Evolutionary conservation across 2,113 vertebrate genomes (phyloP).

Genomic region (Oreotrochilus melanogaster): DNA sequence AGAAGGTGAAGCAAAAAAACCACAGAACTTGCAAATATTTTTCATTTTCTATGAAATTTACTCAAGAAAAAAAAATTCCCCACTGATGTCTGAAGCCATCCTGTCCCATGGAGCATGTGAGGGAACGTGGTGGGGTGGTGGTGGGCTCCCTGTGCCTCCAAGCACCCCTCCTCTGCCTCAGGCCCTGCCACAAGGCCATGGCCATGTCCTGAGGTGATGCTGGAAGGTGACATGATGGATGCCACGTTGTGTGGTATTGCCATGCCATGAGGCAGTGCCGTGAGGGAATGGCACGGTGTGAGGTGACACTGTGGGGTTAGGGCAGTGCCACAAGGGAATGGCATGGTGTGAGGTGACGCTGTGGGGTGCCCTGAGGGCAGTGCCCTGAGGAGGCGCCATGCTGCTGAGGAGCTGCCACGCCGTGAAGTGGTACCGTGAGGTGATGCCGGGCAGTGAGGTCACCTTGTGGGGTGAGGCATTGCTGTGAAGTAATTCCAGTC

Average conservation of each 20-base stretch:
- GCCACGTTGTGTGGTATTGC: background rate
- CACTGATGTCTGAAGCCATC: rapidly evolving
- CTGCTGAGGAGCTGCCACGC: too few relatives aligned
- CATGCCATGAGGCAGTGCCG: too few relatives aligned
- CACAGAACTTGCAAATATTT: background rate
- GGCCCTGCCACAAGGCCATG: background rate
- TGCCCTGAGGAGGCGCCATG: too few relatives aligned
- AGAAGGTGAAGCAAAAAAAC: background rate
- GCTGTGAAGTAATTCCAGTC: background rate
- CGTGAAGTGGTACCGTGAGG: background rate
- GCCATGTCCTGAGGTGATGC: too few relatives aligned
- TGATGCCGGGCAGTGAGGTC: background rate
- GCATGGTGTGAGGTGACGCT: rapidly evolving
- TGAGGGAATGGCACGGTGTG: background rate
- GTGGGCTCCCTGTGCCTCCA: background rate
- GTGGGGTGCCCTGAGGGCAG: background rate
- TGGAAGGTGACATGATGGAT: too few relatives aligned
- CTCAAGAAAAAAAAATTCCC: background rate
- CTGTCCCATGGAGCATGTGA: rapidly evolving
- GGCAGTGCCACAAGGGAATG: too few relatives aligned
- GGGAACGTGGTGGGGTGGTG: rapidly evolving
- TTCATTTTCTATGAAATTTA: background rate
- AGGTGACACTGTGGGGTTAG: too few relatives aligned
- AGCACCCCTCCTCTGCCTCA: background rate
- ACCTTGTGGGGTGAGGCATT: too few relatives aligned